Base-by-base conservation (phyloP, 2,113 vertebrate genomes). In the Sakesphorus luctuosus region DNA sequence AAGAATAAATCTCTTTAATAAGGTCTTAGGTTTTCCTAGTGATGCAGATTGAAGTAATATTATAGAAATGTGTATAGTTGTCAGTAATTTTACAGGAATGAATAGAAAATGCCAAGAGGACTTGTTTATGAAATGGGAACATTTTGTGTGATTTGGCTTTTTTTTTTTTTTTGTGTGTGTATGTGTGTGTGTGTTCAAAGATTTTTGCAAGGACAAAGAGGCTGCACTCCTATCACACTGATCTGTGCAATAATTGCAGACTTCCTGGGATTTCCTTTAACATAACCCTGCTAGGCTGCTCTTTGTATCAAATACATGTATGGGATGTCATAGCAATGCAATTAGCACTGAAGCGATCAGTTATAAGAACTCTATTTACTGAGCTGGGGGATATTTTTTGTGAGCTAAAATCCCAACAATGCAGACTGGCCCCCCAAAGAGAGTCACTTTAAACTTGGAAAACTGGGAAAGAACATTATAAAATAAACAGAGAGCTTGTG, bases 1-100 rank as follows among this genome's bases (percentile, higher is more conserved):
- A 89, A 68, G 84, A 96, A 96, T 96, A 97, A 97, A 97, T 97
- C 96, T 92, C 94, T 96, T 96, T 97, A 97, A 97, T 96, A 96
- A 97, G 94, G 89, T 94, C 71, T 90, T 94, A 61, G 62, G 61
- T 90, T 94, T 89, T 96, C 86, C 79, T 90, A 83, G 87, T 90
- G 92, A 97, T 95, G 80, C 76, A 95, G 84, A 97, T 89, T 89
- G 95, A 97, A 96, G 95, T 53, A 94, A 90, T 90, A 97, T 97
- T 96, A 96, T 49, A 97, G 79, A 95, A 94, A 97, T 97, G 90
- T 95, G 89, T 96, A 84, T 40, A 90, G 92, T 89, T 97, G 94
- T 97, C 97, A 97, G 96, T 97, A 96, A 92, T 96, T 97, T 94
- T 94, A 95, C 84, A 94, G 89, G 76, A 87, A 78, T 0, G 11